Evolutionary conservation across 2,888 invertebrate genomes (phyloP).

Genomic region (Blomia tropicalis): DNA sequence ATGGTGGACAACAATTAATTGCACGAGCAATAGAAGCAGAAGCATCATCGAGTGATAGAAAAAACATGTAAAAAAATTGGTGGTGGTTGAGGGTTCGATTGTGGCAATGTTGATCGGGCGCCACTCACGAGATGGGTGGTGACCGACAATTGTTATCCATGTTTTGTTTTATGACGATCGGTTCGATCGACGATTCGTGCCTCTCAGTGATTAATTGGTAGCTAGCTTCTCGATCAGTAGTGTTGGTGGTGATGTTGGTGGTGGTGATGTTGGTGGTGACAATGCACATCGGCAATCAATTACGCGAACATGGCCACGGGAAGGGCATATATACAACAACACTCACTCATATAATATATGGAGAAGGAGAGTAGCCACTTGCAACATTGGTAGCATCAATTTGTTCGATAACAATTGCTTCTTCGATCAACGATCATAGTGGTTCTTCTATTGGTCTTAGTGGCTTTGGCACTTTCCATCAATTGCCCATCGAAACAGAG

Average conservation of each 20-base stretch:
- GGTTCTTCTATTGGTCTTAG: not conserved
- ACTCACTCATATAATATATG: not conserved
- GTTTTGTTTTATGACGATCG: slow-evolving; percentile 1
- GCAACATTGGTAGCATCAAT: not conserved
- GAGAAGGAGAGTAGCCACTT: not conserved
- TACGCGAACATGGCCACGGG: not conserved
- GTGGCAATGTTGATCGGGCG: no score
- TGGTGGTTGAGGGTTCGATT: not conserved
- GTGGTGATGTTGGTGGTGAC: not conserved
- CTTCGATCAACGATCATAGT: not conserved
- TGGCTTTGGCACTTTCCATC: slow-evolving; percentile 11
- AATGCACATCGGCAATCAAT: slow-evolving; percentile 10
- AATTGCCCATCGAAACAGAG: slow-evolving; percentile 2
- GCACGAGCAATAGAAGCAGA: no score
- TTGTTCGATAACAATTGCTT: slow-evolving; percentile 11
- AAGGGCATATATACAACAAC: not conserved
- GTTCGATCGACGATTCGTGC: not conserved
- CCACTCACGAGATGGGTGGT: slow-evolving; percentile 13
- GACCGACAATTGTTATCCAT: not conserved
- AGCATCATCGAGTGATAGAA: no score
- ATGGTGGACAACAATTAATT: no score
- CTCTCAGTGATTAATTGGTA: slow-evolving; percentile 13
- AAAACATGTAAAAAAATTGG: no score
- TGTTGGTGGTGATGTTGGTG: not conserved
- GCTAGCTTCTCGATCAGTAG: no score